phyloP scores from a whole-genome alignment of 2,113 vertebrate species.

The Amphiprion ocellaris region DNA sequence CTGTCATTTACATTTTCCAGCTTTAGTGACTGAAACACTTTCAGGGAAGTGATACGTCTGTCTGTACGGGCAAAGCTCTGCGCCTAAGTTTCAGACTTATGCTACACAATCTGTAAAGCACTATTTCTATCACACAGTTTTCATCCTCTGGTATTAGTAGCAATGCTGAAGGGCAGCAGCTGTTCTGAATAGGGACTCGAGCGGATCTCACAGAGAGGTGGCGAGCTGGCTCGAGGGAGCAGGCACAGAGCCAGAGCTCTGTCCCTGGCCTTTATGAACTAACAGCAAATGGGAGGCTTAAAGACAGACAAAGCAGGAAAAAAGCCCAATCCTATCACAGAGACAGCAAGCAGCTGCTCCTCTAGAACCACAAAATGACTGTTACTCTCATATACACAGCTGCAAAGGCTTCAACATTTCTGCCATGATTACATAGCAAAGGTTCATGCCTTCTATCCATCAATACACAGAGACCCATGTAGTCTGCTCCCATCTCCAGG shows the following conservation, averaged over 20 bases:
- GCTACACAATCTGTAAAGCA: background rate
- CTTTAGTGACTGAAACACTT: background rate
- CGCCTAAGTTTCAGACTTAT: background rate
- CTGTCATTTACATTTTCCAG: background rate
- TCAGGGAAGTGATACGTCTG: background rate
- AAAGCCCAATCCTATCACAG: constrained; percentile 53
- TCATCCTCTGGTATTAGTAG: constrained; percentile 35
- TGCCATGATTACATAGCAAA: constrained; percentile 24
- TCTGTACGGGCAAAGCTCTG: background rate
- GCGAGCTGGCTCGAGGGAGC: constrained; percentile 50
- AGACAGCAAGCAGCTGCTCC: constrained; percentile 80
- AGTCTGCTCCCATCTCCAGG: constrained; percentile 1
- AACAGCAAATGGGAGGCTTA: constrained; percentile 76
- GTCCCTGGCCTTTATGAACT: constrained; percentile 65
- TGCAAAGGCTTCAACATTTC: constrained; percentile 61
- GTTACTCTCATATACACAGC: constrained; percentile 68
- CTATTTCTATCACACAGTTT: constrained; percentile 12
- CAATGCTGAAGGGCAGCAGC: constrained; percentile 62
- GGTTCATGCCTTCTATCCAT: constrained; percentile 8
- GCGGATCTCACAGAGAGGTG: constrained; percentile 53
- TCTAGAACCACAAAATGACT: constrained; percentile 61
- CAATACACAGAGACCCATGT: background rate
- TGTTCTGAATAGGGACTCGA: constrained; percentile 54
- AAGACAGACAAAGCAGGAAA: constrained; percentile 68
- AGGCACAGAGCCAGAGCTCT: constrained; percentile 74